Evolutionary conservation across 2,888 invertebrate species (phyloP).

Genomic region (Volucella inanis): DNA sequence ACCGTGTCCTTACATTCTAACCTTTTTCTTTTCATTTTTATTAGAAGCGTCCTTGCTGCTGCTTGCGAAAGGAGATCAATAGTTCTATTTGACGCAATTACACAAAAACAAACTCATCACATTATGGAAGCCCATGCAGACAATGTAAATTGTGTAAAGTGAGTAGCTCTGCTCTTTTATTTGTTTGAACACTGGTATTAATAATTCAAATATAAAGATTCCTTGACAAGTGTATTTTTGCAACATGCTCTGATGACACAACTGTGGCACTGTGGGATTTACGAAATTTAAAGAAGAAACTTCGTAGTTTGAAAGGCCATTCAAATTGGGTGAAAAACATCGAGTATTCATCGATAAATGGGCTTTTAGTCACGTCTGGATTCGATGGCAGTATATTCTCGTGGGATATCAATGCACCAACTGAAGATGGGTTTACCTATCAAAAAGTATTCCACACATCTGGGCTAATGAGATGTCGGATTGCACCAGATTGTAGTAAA

Average conservation of each 20-base stretch:
- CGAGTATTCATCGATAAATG: slow-evolving; percentile 93
- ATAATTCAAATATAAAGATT: slow-evolving; percentile 86
- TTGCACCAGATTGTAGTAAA: slow-evolving; percentile 93
- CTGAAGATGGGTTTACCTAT: slow-evolving; percentile 90
- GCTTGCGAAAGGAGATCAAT: slow-evolving; percentile 96
- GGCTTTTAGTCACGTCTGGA: slow-evolving; percentile 94
- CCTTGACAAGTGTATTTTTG: slow-evolving; percentile 93
- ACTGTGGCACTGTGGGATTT: slow-evolving; percentile 97
- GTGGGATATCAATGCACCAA: slow-evolving; percentile 95
- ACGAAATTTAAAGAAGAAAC: slow-evolving; percentile 90
- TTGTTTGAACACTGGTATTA: neutral
- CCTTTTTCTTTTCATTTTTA: slow-evolving; percentile 32
- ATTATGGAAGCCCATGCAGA: slow-evolving; percentile 93
- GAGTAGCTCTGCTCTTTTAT: slow-evolving; percentile 78
- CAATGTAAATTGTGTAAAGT: slow-evolving; percentile 97
- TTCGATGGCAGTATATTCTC: slow-evolving; percentile 96
- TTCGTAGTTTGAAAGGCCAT: slow-evolving; percentile 92
- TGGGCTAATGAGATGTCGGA: slow-evolving; percentile 88
- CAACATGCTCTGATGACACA: slow-evolving; percentile 96
- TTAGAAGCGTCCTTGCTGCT: slow-evolving; percentile 91
- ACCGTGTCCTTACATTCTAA: neutral
- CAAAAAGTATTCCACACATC: slow-evolving; percentile 94
- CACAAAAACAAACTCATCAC: slow-evolving; percentile 88
- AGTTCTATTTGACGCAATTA: slow-evolving; percentile 93
- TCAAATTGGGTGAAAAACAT: slow-evolving; percentile 98